Conservation (phyloP, 2,888 invertebrate genomes). For the Herminia tarsipennalis region DNA sequence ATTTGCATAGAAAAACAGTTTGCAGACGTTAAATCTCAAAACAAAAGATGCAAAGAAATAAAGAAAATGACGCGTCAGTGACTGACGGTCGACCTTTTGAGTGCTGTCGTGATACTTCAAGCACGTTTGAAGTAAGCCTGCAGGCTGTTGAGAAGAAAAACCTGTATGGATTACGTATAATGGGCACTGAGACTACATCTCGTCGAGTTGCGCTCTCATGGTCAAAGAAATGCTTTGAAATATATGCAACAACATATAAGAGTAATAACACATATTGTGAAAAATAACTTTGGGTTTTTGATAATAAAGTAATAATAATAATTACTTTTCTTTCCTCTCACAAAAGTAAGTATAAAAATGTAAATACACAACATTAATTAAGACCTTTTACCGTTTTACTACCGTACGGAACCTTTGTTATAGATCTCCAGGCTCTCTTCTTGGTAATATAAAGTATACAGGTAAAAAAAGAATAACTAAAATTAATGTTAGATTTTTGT, state of each 20-base stretch:
- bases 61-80: slow-evolving; percentile 46
- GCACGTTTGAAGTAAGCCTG: slow-evolving; percentile 39
- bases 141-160: slow-evolving; percentile 23
- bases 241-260: not conserved
- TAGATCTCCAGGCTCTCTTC: too few species aligned
- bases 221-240: slow-evolving; percentile 2
- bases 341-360: too few species aligned
- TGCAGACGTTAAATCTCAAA: slow-evolving; percentile 17
- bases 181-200: slow-evolving; percentile 12
- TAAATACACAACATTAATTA: too few species aligned
- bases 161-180: slow-evolving; percentile 31
- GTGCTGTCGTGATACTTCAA: slow-evolving; percentile 44
- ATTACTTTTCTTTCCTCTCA: too few species aligned
- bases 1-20: slow-evolving; percentile 34
- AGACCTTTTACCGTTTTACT: too few species aligned
- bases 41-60: slow-evolving; percentile 30
- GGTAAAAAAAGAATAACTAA: too few species aligned
- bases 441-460: too few species aligned
- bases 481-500: too few species aligned
- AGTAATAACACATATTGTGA: too few species aligned
- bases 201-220: not conserved
- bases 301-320: too few species aligned
- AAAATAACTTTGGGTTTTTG: too few species aligned
- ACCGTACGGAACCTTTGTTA: too few species aligned
- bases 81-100: slow-evolving; percentile 50